Evolutionary conservation across 2,888 invertebrate genomes (phyloP).

Genomic region (Quadroppia sp.): DNA sequence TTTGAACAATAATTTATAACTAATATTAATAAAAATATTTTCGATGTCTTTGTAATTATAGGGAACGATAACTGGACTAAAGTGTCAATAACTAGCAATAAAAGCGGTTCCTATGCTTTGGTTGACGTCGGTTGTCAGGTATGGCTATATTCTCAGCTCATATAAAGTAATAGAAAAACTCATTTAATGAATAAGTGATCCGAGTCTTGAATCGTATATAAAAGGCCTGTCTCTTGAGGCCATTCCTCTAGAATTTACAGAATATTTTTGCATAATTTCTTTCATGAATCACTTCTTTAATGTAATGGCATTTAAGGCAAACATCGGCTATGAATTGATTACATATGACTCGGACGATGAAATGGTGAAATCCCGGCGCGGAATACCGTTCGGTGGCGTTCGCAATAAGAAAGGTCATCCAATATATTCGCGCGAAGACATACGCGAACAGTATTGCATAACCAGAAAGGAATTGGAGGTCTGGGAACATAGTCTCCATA

Average conservation of each 20-base stretch:
- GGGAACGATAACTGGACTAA: not conserved
- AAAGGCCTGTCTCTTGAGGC: no score
- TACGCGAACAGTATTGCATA: constrained; percentile 87
- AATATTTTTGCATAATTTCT: no score
- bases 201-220: no score
- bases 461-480: constrained; percentile 73
- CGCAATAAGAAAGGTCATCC: constrained; percentile 50
- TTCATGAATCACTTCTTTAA: no score
- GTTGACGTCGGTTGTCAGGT: constrained; percentile 14
- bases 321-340: constrained; percentile 56
- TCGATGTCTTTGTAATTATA: not conserved
- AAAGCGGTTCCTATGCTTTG: not conserved
- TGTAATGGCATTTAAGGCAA: constrained; percentile 24
- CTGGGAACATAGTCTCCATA: constrained; percentile 19
- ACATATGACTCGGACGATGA: constrained; percentile 78
- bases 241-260: no score
- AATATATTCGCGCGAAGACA: constrained; percentile 77
- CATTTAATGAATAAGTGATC: no score
- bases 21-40: no score
- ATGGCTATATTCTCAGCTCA: not conserved
- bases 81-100: not conserved
- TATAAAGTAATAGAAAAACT: not conserved
- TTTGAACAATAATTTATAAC: no score
- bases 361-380: constrained; percentile 61
- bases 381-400: constrained; percentile 42